Evolutionary conservation across 1,140 invertebrate genomes (phyloP).

Genomic region (Neoseiulus cucumeris): DNA sequence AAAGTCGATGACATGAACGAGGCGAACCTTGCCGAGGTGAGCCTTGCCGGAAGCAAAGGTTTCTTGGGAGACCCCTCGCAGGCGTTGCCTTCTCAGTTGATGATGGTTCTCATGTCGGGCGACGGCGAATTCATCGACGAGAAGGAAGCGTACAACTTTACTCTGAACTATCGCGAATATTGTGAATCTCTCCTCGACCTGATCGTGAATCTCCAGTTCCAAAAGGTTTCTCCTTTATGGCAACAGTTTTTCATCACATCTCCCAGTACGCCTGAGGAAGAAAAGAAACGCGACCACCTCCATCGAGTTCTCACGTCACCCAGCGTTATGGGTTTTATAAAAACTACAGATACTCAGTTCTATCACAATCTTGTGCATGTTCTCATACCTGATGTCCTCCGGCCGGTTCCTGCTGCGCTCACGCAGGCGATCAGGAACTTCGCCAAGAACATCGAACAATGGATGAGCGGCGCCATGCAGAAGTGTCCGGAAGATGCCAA

Average conservation of each 20-base stretch:
- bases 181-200: constrained; percentile 60
- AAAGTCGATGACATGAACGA: constrained; percentile 5
- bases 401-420: constrained; percentile 76
- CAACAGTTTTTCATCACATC: constrained; percentile 73
- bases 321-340: constrained; percentile 37
- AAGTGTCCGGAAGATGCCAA: constrained; percentile 64
- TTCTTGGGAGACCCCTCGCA: constrained; percentile 9
- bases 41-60: not conserved
- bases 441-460: constrained; percentile 69
- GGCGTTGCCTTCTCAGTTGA: constrained; percentile 2
- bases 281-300: not conserved
- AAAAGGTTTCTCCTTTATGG: constrained; percentile 69
- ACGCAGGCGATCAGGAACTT: constrained; percentile 85
- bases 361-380: constrained; percentile 91
- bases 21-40: not conserved
- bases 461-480: constrained; percentile 62
- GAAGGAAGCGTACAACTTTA: constrained; percentile 9
- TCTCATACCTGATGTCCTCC: constrained; percentile 81
- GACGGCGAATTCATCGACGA: constrained; percentile 8
- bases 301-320: constrained; percentile 4
- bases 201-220: constrained; percentile 74
- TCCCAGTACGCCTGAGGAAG: not conserved
- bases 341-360: constrained; percentile 67
- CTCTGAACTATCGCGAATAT: constrained; percentile 5
- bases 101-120: constrained; percentile 7